Conservation (phyloP, 2,113 vertebrate genomes). For the Alligator sinensis region DNA sequence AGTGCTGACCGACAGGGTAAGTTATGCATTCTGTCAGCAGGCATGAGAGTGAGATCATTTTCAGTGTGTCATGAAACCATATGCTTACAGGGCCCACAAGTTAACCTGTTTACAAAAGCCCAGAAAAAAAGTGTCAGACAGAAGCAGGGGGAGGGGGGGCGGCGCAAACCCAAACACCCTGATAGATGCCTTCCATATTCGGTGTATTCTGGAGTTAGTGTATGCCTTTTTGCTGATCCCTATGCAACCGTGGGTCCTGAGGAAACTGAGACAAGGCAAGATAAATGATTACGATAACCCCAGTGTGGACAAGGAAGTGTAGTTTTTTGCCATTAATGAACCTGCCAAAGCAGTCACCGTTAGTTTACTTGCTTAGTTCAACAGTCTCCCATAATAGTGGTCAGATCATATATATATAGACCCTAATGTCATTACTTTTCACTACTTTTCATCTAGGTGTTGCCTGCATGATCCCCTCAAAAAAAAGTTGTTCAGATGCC, state of each 20-base stretch:
- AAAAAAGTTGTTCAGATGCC: neutral
- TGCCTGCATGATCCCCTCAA: constrained; percentile 20
- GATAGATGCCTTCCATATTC: no score
- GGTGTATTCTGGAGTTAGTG: no score
- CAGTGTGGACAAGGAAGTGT: no score
- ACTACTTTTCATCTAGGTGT: neutral
- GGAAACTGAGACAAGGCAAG: no score
- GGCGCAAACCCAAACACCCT: no score
- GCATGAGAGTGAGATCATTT: neutral
- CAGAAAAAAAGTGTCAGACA: no score
- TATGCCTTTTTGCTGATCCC: no score
- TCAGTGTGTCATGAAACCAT: neutral
- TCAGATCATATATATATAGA: neutral
- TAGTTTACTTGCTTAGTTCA: neutral
- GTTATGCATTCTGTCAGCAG: neutral
- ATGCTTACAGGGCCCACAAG: no score
- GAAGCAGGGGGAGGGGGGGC: no score
- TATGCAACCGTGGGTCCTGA: no score
- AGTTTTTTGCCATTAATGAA: neutral
- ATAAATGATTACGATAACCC: no score
- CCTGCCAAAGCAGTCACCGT: neutral
- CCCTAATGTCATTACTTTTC: neutral
- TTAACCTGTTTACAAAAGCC: no score
- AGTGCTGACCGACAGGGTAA: neutral
- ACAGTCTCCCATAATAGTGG: neutral